These are phyloP conservation scores for Epizoanthus fatuus DNA, from an alignment of 92 coral and sea anemone genomes.

Conservation along the genomic window DNA sequence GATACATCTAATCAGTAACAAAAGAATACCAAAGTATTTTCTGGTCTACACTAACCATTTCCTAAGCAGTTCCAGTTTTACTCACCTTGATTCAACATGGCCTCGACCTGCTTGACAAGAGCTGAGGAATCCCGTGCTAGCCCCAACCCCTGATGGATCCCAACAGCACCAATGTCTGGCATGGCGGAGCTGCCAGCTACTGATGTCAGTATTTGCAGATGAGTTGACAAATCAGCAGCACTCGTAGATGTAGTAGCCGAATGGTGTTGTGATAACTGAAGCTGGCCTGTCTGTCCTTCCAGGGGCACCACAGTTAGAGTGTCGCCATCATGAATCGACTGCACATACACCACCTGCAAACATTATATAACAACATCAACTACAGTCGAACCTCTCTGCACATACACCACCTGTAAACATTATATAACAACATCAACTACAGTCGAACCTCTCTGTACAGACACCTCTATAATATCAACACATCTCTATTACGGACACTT, in stretches of 20 bases:
- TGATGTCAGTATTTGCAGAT: conserved; percentile 77
- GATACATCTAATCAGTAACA: no score
- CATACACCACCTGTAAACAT: background rate
- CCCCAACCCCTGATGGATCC: conserved; percentile 57
- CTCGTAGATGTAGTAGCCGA: conserved; percentile 36
- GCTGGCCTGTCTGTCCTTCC: conserved; percentile 76
- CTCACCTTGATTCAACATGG: conserved; percentile 81
- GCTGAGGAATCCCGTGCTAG: conserved; percentile 56
- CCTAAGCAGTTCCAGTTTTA: background rate
- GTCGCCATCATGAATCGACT: conserved; percentile 84
- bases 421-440: background rate
- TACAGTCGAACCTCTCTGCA: background rate
- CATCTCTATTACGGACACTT: no score
- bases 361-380: background rate
- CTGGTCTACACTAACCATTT: background rate
- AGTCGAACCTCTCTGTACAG: background rate
- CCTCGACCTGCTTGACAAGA: conserved; percentile 82
- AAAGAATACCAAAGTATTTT: background rate
- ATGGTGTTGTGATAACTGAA: conserved; percentile 61
- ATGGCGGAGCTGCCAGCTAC: conserved; percentile 52
- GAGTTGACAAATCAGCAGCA: conserved; percentile 62
- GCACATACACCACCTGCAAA: conserved; percentile 88
- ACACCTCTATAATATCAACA: no score
- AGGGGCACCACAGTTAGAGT: conserved; percentile 87
- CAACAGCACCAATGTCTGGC: conserved; percentile 58